Percentiles rank a stretch among this genome's conserved stretches.
These are phyloP conservation scores for Plotosus lineatus DNA, from an alignment of 2,113 vertebrate genomes.

Conservation along the genomic window DNA sequence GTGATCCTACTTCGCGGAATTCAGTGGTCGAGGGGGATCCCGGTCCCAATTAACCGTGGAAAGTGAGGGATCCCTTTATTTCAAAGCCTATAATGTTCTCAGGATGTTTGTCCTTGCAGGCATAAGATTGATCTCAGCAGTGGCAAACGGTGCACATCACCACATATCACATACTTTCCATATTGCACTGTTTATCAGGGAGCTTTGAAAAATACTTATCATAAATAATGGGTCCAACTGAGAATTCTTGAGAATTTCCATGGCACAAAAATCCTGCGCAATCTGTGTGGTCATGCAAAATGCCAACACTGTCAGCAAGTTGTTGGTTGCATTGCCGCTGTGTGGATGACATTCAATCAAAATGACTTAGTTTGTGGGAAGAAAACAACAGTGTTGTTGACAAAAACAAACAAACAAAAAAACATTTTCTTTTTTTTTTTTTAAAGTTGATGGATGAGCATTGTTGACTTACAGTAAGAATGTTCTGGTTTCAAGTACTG, in stretches of 20 bases:
- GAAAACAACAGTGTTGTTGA: not conserved
- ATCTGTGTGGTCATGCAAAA: not conserved
- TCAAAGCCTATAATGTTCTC: not conserved
- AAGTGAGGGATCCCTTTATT: too few relatives aligned
- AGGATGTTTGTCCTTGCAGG: not conserved
- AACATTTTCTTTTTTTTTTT: too few relatives aligned
- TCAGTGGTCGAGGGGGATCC: too few relatives aligned
- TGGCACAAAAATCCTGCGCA: too few relatives aligned
- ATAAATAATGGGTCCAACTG: not conserved
- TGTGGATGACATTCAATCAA: slow-evolving; percentile 7
- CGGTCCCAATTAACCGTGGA: too few relatives aligned
- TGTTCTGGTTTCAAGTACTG: too few relatives aligned
- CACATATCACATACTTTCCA: too few relatives aligned
- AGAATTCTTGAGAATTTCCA: not conserved
- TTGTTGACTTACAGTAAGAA: too few relatives aligned
- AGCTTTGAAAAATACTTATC: not conserved
- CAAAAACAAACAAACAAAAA: not conserved
- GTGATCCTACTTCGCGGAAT: too few relatives aligned
- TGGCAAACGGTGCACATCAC: not conserved
- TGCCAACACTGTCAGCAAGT: not conserved
- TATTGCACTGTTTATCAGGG: not conserved
- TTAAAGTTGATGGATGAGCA: too few relatives aligned
- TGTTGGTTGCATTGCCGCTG: not conserved
- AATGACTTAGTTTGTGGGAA: not conserved
- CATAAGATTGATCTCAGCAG: not conserved